Base-by-base conservation (phyloP, 2,113 vertebrate genomes). In the Eleginops maclovinus region DNA sequence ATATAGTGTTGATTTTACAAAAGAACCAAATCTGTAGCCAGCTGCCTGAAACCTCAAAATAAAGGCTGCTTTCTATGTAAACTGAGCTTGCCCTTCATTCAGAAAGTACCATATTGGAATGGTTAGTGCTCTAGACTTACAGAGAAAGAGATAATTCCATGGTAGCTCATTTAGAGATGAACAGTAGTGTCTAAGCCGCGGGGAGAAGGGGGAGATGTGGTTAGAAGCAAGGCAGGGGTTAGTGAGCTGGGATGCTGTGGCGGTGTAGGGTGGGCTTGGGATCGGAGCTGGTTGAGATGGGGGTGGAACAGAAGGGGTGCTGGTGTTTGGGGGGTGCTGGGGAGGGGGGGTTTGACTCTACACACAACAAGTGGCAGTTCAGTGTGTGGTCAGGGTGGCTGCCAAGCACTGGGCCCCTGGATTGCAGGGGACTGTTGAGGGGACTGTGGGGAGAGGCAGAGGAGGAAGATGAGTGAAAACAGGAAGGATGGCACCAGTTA, bases 401-500 rank as follows among this genome's bases (percentile, higher is more conserved):
- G 91, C 81, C 93, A 93, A 93, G 85, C 89, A 84, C 88, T 83
- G 87, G 90, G 93, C 87, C 85, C 90, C 90, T 91, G 91, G 91
- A 91, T 94, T 91, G 91, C 88, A 83, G 90, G 82, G 86, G 91
- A 87, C 85, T 86, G 89, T 88, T 89, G 87, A 87, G 88, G 86
- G 87, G 78, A 85, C 71, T 88, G 85, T 40, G 83, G 82, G 75
- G 88, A 75, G 66, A 83, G 73, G 71, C 58, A 56, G 77, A 79
- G 89, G 86, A 88, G 91, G 91, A 89, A 83, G 84, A 91, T 91
- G 87, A 92, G 84, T 80, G 77, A 89, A 92, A 93, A 95, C 93
- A 95, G 94, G 94, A 95, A 95, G 93, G 93, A 95, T 95, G 93
- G 93, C 94, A 94, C 94, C 88, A 85, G 89, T 84, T 84, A 88